phyloP scores from a whole-genome alignment of 2,113 vertebrate species.

The Trogon melanurus region DNA sequence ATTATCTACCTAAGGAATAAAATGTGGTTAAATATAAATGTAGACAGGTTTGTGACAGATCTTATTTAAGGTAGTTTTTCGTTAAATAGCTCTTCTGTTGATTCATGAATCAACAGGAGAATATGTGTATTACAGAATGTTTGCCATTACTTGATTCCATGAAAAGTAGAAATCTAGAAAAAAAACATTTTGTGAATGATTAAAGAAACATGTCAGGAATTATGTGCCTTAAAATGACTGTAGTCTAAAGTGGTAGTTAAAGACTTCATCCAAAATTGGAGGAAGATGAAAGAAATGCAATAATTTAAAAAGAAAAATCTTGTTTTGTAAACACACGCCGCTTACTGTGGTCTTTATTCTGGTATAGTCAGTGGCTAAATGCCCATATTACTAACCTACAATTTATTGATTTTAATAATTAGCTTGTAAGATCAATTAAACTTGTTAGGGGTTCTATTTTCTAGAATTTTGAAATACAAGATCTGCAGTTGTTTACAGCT shows the following conservation, averaged over 20 bases:
- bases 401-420: neutral
- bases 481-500: neutral
- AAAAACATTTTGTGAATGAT: neutral
- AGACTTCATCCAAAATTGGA: neutral
- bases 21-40: neutral
- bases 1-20: neutral
- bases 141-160: neutral
- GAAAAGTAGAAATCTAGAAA: neutral
- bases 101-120: neutral
- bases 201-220: neutral
- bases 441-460: neutral
- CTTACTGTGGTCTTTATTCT: neutral
- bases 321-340: neutral
- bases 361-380: neutral
- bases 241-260: neutral
- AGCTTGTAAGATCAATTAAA: neutral
- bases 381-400: neutral
- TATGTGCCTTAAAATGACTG: neutral
- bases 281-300: neutral
- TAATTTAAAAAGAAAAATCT: neutral
- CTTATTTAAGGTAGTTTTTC: conserved; percentile 2
- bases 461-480: neutral
- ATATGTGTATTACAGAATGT: neutral
- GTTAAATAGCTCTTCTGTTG: neutral
- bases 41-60: neutral